Conservation (phyloP, 2,797 vertebrate species). For the Bradypodion pumilum region DNA sequence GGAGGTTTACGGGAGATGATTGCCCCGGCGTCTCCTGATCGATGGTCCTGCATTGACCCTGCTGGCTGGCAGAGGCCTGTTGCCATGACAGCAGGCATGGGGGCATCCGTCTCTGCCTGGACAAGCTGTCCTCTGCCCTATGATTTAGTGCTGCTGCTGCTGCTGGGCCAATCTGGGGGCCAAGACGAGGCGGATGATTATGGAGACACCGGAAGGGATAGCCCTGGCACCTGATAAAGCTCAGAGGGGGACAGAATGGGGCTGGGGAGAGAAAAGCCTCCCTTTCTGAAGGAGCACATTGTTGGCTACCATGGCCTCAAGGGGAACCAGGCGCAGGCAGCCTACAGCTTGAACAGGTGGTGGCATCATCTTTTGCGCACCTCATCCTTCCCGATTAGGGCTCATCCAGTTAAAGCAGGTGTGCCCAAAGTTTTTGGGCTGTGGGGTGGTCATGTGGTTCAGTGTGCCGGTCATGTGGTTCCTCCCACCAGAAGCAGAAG, state of each 20-base stretch:
- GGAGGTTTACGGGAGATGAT: background rate
- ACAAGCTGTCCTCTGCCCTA: background rate
- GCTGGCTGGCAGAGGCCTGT: slow-evolving; percentile 7
- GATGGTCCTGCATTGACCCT: slow-evolving; percentile 4
- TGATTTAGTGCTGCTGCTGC: background rate
- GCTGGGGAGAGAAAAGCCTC: background rate
- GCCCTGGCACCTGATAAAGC: background rate
- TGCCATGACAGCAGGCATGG: slow-evolving; percentile 28
- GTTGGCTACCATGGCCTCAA: too few species aligned
- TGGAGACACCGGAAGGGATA: too few species aligned
- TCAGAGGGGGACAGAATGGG: background rate
- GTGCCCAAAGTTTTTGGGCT: too few species aligned
- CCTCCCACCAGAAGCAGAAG: too few species aligned
- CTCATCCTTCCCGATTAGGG: too few species aligned
- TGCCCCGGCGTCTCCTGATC: background rate
- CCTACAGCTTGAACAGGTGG: too few species aligned
- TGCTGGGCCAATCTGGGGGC: background rate
- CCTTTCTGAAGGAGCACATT: too few species aligned
- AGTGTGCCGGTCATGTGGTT: too few species aligned
- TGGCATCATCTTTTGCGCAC: too few species aligned
- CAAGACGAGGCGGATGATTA: background rate
- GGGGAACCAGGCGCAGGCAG: too few species aligned
- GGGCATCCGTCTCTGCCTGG: slow-evolving; percentile 20
- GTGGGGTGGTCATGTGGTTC: too few species aligned
- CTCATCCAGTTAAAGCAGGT: too few species aligned